phyloP scores from a whole-genome alignment of 2,113 vertebrate genomes.

The Phoxinus phoxinus region DNA sequence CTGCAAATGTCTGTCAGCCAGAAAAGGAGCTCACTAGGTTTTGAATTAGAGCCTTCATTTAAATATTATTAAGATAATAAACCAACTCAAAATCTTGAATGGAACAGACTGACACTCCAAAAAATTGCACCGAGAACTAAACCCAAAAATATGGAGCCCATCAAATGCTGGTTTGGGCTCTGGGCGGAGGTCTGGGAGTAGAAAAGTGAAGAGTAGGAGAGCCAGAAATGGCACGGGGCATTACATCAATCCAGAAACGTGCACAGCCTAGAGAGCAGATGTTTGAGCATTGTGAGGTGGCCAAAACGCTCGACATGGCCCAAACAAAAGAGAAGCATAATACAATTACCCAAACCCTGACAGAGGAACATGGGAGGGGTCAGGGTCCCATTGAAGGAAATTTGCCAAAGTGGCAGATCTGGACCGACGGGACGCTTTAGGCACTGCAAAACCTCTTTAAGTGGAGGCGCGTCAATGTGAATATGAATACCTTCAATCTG shows the following conservation, averaged over 20 bases:
- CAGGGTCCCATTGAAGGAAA: conserved; percentile 21
- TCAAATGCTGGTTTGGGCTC: neutral
- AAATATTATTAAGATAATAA: neutral
- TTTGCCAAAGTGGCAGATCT: conserved; percentile 37
- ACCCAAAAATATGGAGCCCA: conserved; percentile 1
- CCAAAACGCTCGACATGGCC: conserved; percentile 64
- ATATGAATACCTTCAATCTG: conserved; percentile 65
- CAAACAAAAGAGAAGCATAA: conserved; percentile 70
- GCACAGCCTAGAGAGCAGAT: conserved; percentile 69
- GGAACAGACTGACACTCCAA: neutral
- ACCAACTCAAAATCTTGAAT: neutral
- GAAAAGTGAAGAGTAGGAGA: conserved; percentile 26
- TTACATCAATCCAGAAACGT: conserved; percentile 71
- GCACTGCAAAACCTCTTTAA: neutral
- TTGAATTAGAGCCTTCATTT: neutral
- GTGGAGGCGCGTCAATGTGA: conserved; percentile 40
- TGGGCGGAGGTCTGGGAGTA: conserved; percentile 32
- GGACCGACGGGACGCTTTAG: conserved; percentile 15
- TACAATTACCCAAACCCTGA: conserved; percentile 64
- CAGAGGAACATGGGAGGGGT: conserved; percentile 2
- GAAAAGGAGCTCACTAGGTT: neutral
- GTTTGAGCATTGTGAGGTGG: conserved; percentile 71
- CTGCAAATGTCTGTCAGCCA: neutral
- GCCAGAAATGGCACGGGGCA: conserved; percentile 54
- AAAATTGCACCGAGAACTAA: neutral